Evolutionary conservation across 2,113 vertebrate species (phyloP).

Genomic region (Cebus imitator): DNA sequence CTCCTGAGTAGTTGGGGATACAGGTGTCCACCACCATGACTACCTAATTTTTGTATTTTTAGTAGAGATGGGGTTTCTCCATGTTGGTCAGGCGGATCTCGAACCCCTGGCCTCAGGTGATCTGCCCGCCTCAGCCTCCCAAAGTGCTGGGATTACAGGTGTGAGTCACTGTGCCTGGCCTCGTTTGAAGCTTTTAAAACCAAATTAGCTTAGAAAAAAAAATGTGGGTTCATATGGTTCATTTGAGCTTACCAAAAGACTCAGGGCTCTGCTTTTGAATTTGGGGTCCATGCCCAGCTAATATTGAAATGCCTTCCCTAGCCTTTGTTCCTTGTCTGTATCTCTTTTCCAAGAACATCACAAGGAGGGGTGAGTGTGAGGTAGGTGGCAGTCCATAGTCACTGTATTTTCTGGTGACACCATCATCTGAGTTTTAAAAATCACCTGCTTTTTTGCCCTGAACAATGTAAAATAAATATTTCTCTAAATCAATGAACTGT

Average conservation of each 20-base stretch:
- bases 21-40: fast-evolving
- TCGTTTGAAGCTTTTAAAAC: neutral
- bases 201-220: neutral
- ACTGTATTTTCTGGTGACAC: neutral
- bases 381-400: neutral
- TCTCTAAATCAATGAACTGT: neutral
- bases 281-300: neutral
- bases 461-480: neutral
- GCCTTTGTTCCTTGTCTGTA: neutral
- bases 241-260: neutral
- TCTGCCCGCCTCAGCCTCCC: too few relatives aligned
- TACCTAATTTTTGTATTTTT: too few relatives aligned
- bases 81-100: too few relatives aligned
- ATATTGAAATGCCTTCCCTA: neutral
- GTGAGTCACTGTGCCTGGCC: too few relatives aligned
- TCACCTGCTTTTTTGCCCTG: neutral
- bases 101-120: too few relatives aligned
- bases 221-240: fast-evolving
- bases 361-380: neutral
- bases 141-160: too few relatives aligned
- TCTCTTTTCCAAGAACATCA: neutral
- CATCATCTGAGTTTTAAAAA: neutral
- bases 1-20: neutral
- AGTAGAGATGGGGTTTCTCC: too few relatives aligned
- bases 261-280: neutral